Conservation (phyloP, 2,888 invertebrate genomes). For the Alitta virens region DNA sequence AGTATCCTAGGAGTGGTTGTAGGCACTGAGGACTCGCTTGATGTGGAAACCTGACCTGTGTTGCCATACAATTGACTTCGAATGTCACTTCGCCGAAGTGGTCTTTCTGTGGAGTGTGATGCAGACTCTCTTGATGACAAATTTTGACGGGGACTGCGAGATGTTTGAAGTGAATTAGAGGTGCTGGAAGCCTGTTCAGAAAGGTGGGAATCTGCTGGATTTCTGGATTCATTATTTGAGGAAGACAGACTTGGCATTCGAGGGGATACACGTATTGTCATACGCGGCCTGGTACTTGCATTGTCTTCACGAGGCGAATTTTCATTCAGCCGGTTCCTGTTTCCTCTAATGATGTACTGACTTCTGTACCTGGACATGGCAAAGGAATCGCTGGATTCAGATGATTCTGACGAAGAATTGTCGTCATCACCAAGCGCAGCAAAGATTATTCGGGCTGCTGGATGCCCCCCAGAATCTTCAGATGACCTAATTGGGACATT, state of each 20-base stretch:
- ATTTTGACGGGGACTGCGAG: too few relatives aligned
- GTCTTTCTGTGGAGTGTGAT: background rate
- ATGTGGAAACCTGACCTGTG: background rate
- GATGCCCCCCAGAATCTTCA: background rate
- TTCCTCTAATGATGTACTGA: background rate
- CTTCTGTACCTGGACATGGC: background rate
- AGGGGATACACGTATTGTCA: too few relatives aligned
- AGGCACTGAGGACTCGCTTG: too few relatives aligned
- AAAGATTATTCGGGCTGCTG: background rate
- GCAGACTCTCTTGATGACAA: too few relatives aligned
- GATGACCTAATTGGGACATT: conserved; percentile 11
- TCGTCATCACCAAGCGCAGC: conserved; percentile 3
- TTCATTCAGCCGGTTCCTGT: background rate
- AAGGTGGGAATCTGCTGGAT: background rate
- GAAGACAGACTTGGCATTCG: too few relatives aligned
- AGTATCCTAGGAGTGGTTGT: background rate
- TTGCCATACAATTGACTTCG: background rate
- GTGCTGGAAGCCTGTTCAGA: too few relatives aligned
- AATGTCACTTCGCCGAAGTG: background rate
- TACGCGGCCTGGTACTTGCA: too few relatives aligned
- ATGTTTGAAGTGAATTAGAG: too few relatives aligned
- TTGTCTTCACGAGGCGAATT: too few relatives aligned
- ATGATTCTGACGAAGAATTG: background rate
- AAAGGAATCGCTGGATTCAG: background rate
- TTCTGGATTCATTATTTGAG: background rate